Base-by-base conservation (phyloP, 2,888 invertebrate species). In the Epsilonema sp. region DNA sequence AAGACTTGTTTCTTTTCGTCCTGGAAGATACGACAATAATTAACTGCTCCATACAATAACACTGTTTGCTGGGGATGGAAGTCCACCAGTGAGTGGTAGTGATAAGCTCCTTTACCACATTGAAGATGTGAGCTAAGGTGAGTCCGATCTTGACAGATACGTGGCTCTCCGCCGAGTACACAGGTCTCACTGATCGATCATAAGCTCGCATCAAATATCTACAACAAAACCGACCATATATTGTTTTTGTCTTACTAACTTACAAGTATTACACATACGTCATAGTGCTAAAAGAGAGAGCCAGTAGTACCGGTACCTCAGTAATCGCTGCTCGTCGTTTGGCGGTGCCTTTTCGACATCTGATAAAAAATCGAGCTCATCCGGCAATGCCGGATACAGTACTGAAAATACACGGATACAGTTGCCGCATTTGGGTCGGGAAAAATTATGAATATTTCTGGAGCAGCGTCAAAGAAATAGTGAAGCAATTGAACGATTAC, bases 101-200 rank as follows among this genome's bases (percentile, higher is more conserved):
- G n/a, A n/a, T n/a, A n/a, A n/a, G n/a, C 3, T 8, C 16, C 24
- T 67, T 62, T 56, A 70, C 72, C 67, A 74, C 62, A 48, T 71
- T 73, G 52, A 74, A 70, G 42, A 74, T 73, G 56, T 74, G 73
- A 31, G 73, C 72, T 8, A 74, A 65, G 13, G 70, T 69, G 22
- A 74, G 65, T 19, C 71, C 68, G 49, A 74, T 67, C 49, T 65
- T 58, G 42, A 74, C 67, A 19, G 31, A 20, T 13, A 73, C 60
- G 2, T 67, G 58, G 2, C 59, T 53, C 2, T 66, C 63, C 4
- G 49, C 49, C 52, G 70, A 69, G 51, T 59, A 56, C 2, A 72
- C 69, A 0, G 72, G 72, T 41, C 72, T 55, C 2, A 71, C 70
- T 4, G 69, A 66, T 43, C 65, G 63, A 54, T 72, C 70, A 55